A percentile compares a stretch with the other conserved stretches of the same genome.
Evolutionary conservation across 2,113 vertebrate genomes (phyloP).

Genomic region (Toxostoma redivivum): DNA sequence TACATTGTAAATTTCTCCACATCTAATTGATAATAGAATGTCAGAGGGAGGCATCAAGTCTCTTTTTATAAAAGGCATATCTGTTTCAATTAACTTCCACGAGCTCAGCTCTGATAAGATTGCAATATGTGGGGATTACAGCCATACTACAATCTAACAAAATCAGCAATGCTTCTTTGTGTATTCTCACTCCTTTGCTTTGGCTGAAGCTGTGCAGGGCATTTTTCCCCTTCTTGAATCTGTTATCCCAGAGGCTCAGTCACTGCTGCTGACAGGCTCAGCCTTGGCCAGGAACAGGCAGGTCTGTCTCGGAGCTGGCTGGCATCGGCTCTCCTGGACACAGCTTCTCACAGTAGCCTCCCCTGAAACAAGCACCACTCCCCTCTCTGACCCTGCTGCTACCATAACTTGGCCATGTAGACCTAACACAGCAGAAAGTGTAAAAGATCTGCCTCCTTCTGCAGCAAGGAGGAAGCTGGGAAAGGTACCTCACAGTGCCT

Average conservation of each 20-base stretch:
- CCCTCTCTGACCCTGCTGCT: background rate
- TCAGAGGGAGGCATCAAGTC: background rate
- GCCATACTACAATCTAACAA: background rate
- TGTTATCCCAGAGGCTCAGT: background rate
- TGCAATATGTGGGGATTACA: background rate
- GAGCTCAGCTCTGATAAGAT: background rate
- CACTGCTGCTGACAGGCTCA: background rate
- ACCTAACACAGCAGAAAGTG: background rate
- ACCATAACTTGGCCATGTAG: background rate
- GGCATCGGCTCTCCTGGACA: background rate
- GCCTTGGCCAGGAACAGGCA: rapidly evolving
- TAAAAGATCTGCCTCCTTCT: background rate
- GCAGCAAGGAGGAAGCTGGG: background rate
- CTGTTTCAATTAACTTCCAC: background rate
- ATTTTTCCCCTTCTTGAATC: background rate
- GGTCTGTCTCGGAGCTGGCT: rapidly evolving
- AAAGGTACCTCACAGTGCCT: background rate
- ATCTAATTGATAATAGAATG: background rate
- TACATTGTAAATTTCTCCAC: background rate
- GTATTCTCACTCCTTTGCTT: background rate
- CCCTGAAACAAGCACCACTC: no score
- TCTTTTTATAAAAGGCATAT: background rate
- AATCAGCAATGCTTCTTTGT: background rate
- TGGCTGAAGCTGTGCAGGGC: background rate
- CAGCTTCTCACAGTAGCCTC: background rate